Conservation (phyloP, 1,140 invertebrate genomes). For the Euwallacea fornicatus region DNA sequence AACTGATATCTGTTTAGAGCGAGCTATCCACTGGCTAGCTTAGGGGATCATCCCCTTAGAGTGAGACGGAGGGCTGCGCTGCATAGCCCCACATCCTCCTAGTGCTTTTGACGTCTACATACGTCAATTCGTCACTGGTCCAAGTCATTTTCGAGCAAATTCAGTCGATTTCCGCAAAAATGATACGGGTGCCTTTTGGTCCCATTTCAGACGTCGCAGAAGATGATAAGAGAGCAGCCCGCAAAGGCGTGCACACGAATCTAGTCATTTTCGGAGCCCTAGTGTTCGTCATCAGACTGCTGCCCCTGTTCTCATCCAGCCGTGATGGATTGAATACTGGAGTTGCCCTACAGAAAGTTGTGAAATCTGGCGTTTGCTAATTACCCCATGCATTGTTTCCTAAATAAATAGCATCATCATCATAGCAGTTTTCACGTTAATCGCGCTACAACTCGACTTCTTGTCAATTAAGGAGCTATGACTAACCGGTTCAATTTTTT, state of each 20-base stretch:
- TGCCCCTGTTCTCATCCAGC: constrained; percentile 14
- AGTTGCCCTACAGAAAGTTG: neutral
- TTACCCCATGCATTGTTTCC: neutral
- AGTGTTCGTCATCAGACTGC: constrained; percentile 22
- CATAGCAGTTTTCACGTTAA: neutral
- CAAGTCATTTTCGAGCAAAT: too few relatives aligned
- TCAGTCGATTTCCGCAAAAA: neutral
- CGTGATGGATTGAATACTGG: constrained; percentile 9
- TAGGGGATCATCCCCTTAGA: too few relatives aligned
- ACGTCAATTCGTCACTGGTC: too few relatives aligned
- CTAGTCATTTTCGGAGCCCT: constrained; percentile 19
- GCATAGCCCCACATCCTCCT: too few relatives aligned
- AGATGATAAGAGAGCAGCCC: constrained; percentile 20
- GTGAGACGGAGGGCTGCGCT: too few relatives aligned
- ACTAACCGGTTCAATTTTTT: neutral
- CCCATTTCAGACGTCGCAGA: constrained; percentile 19
- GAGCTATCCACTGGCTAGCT: too few relatives aligned
- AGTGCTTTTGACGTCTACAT: too few relatives aligned
- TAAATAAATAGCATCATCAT: neutral
- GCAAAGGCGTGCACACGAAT: constrained; percentile 19
- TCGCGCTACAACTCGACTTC: too few relatives aligned
- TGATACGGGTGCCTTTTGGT: constrained; percentile 27
- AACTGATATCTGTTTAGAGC: too few relatives aligned
- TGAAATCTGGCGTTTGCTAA: constrained; percentile 8
- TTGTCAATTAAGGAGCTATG: too few relatives aligned